Conservation (phyloP, 2,113 vertebrate genomes). For the Hypanus sabinus region DNA sequence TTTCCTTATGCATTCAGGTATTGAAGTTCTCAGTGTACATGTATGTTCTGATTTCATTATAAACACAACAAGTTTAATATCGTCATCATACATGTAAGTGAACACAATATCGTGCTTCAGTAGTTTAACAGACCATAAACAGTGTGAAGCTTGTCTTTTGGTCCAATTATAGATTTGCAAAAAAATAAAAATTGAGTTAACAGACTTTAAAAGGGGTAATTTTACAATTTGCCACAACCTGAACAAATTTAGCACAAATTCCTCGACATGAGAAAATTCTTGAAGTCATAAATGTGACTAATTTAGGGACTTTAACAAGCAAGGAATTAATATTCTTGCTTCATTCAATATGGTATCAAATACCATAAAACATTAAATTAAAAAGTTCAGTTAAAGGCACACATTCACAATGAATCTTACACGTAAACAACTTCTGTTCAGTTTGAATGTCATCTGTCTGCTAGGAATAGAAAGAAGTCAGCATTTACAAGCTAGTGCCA, state of each 20-base stretch:
- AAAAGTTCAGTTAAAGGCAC: not conserved
- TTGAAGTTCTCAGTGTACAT: not conserved
- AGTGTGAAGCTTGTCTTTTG: no score
- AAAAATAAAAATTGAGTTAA: not conserved
- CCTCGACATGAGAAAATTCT: not conserved
- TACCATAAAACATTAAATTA: no score
- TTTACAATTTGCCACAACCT: not conserved
- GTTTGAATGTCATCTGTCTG: not conserved
- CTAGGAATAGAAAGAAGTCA: not conserved
- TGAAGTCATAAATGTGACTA: not conserved
- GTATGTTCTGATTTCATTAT: not conserved
- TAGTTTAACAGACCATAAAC: not conserved
- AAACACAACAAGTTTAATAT: not conserved
- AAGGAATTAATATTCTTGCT: not conserved
- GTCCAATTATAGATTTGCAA: not conserved
- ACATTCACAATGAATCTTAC: conserved; percentile 5
- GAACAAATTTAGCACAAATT: not conserved
- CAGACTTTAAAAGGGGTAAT: not conserved
- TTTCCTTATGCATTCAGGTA: no score
- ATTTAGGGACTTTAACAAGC: not conserved
- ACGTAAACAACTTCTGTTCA: not conserved
- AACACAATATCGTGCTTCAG: not conserved
- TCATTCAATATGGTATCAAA: not conserved
- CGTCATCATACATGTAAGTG: not conserved
- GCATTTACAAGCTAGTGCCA: not conserved